These are phyloP conservation scores for Pogonus chalceus DNA, from an alignment of 1,140 invertebrate genomes.

Conservation along the genomic window DNA sequence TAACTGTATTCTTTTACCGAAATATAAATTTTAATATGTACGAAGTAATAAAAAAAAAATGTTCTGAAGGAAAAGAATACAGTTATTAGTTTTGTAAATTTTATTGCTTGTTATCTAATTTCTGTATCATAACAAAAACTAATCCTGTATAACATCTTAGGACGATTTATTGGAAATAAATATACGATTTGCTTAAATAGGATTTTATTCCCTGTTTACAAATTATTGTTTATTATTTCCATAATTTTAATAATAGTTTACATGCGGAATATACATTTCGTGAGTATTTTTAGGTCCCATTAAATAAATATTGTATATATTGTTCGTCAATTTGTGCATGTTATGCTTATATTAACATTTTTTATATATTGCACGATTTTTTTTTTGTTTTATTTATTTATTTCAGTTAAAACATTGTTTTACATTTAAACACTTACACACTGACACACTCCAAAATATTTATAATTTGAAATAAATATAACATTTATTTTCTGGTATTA, in stretches of 20 bases:
- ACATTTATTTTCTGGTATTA: background rate
- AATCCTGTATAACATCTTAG: slow-evolving; percentile 4
- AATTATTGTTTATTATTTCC: background rate
- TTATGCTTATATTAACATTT: background rate
- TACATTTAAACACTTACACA: too few species aligned
- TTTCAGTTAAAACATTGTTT: background rate
- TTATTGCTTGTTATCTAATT: background rate
- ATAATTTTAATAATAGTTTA: background rate
- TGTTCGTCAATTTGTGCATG: too few species aligned
- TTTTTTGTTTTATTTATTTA: background rate
- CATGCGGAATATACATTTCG: background rate
- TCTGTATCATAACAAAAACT: slow-evolving; percentile 3
- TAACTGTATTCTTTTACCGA: background rate
- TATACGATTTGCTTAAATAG: slow-evolving; percentile 2
- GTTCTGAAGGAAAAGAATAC: too few species aligned
- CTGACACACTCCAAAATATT: background rate
- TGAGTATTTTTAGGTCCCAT: background rate
- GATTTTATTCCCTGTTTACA: background rate
- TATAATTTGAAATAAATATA: background rate
- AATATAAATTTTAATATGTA: background rate
- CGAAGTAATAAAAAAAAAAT: background rate
- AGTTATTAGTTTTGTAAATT: too few species aligned
- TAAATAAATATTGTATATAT: background rate
- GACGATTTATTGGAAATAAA: slow-evolving; percentile 3
- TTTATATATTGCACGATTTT: background rate